Conservation (phyloP, 2,113 vertebrate species). For the Malurus melanocephalus region DNA sequence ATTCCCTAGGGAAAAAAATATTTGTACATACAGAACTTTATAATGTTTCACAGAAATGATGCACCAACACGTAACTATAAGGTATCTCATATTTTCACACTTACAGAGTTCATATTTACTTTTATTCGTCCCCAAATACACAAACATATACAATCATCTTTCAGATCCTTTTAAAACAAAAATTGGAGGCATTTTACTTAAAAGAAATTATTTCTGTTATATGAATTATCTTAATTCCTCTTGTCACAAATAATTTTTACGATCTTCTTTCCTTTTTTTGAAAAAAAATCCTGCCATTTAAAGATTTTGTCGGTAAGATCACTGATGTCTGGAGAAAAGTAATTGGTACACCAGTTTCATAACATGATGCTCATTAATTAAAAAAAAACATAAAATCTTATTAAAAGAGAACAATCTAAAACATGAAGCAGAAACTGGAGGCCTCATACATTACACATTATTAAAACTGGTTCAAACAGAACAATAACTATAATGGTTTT, state of each 20-base stretch:
- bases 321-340: constrained; percentile 17
- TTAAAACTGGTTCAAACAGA: not conserved
- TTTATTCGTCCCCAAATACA: not conserved
- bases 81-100: not conserved
- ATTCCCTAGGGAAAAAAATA: not conserved
- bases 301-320: not conserved
- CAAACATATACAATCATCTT: not conserved
- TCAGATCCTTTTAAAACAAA: not conserved
- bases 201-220: not conserved
- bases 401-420: not conserved
- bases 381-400: constrained; percentile 5
- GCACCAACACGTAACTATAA: not conserved
- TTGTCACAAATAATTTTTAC: not conserved
- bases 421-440: not conserved
- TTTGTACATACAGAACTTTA: not conserved
- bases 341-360: constrained; percentile 11
- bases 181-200: not conserved
- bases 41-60: not conserved
- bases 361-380: constrained; percentile 36
- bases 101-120: not conserved
- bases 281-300: not conserved
- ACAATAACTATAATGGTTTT: constrained; percentile 10
- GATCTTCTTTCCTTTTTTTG: not conserved
- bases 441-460: not conserved
- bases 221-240: not conserved